These are phyloP conservation scores for Galagoides demidoff DNA, from an alignment of 2,797 vertebrate genomes.

Conservation along the genomic window DNA sequence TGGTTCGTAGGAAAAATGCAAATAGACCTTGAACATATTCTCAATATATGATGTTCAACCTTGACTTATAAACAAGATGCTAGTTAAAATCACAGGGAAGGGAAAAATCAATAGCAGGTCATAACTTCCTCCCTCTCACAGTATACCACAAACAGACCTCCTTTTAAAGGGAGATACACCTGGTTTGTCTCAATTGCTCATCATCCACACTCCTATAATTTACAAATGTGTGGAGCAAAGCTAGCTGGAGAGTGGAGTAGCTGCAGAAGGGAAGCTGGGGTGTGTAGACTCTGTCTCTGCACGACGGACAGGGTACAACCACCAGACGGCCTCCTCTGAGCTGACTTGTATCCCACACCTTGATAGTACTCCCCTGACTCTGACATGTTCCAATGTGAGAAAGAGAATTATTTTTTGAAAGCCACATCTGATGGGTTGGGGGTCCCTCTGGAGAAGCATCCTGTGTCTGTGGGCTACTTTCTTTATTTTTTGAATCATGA, in stretches of 20 bases:
- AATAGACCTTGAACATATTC: not conserved
- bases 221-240: not conserved
- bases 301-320: not conserved
- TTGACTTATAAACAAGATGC: not conserved
- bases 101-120: no score
- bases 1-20: not conserved
- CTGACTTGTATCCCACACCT: not conserved
- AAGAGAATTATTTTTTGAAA: not conserved
- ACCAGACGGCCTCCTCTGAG: not conserved
- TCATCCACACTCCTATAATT: not conserved
- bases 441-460: not conserved
- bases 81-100: not conserved
- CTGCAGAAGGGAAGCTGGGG: not conserved
- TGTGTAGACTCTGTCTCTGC: no score
- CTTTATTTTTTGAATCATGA: not conserved
- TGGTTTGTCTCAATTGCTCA: no score
- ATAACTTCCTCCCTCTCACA: rapidly evolving
- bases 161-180: not conserved
- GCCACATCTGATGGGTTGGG: not conserved
- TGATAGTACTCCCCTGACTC: no score
- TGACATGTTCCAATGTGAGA: not conserved
- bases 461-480: not conserved
- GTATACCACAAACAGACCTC: not conserved
- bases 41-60: not conserved
- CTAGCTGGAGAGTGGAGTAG: not conserved